Evolutionary conservation across 2,888 invertebrate species (phyloP).

Genomic region (Prenolepis imparis): DNA sequence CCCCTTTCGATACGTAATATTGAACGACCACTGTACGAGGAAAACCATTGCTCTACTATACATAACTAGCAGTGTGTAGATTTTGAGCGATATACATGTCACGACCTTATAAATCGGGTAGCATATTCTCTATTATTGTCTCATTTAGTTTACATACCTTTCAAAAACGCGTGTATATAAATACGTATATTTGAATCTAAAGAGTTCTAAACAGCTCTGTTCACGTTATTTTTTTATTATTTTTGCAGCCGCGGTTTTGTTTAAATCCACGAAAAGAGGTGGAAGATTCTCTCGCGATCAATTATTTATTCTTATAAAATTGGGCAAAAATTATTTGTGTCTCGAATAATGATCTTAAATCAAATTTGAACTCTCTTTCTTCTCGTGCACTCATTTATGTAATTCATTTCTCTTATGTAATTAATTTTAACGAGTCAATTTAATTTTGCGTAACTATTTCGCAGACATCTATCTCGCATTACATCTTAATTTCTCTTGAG

Average conservation of each 20-base stretch:
- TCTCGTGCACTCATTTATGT: not conserved
- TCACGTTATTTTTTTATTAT: not conserved
- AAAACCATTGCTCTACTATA: conserved; percentile 73
- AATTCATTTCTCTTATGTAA: not conserved
- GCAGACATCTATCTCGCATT: too few relatives aligned
- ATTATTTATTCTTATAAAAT: not conserved
- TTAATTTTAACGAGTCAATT: not conserved
- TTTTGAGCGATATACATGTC: conserved; percentile 29
- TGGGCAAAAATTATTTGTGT: not conserved
- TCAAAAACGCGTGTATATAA: not conserved
- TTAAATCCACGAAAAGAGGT: not conserved
- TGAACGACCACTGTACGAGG: conserved; percentile 67
- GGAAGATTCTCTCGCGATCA: not conserved
- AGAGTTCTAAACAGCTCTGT: not conserved
- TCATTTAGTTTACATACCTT: not conserved
- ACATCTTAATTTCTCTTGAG: not conserved
- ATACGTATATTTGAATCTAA: not conserved
- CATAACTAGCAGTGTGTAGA: conserved; percentile 69
- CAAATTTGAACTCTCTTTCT: not conserved
- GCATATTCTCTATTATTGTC: not conserved
- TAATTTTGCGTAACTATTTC: not conserved
- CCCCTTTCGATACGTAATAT: conserved; percentile 21
- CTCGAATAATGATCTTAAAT: not conserved
- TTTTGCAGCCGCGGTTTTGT: not conserved
- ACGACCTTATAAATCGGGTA: conserved; percentile 19